phyloP scores from a whole-genome alignment of 2,888 invertebrate genomes.

The Rhingia campestris region DNA sequence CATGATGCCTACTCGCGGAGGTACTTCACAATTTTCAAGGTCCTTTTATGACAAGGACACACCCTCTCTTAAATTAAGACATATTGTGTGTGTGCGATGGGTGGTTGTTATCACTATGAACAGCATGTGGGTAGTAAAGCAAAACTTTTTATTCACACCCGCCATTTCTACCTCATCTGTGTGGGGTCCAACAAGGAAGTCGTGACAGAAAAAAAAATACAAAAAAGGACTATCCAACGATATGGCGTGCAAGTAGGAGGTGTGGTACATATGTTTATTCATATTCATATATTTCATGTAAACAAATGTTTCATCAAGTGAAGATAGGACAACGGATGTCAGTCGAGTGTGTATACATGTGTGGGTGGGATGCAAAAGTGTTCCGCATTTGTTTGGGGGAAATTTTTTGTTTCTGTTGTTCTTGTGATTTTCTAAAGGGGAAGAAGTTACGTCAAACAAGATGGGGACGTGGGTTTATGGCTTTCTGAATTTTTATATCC shows the following conservation, averaged over 20 bases:
- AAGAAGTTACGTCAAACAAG: constrained; percentile 25
- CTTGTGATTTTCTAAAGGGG: background rate
- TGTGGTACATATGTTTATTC: background rate
- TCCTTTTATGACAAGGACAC: constrained; percentile 68
- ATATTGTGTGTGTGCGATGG: constrained; percentile 34
- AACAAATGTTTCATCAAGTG: constrained; percentile 66
- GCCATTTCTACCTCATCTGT: background rate
- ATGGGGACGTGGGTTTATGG: constrained; percentile 33
- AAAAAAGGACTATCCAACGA: constrained; percentile 12
- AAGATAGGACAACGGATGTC: constrained; percentile 66
- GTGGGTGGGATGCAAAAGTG: constrained; percentile 14
- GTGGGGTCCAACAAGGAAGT: constrained; percentile 45
- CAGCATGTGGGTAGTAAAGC: constrained; percentile 22
- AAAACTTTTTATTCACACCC: background rate
- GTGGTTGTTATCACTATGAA: constrained; percentile 14
- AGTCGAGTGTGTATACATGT: background rate
- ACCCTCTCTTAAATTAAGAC: constrained; percentile 60
- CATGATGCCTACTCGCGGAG: constrained; percentile 28
- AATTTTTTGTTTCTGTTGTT: background rate
- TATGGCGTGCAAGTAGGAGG: background rate
- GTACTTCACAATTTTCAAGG: constrained; percentile 60
- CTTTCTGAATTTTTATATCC: background rate
- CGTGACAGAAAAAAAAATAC: constrained; percentile 32
- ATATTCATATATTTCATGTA: constrained; percentile 52
- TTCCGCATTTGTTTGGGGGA: constrained; percentile 21